Percentiles rank a stretch among this genome's conserved stretches.
Conservation (phyloP, 1,140 invertebrate genomes). For the Drosophila subobscura region DNA sequence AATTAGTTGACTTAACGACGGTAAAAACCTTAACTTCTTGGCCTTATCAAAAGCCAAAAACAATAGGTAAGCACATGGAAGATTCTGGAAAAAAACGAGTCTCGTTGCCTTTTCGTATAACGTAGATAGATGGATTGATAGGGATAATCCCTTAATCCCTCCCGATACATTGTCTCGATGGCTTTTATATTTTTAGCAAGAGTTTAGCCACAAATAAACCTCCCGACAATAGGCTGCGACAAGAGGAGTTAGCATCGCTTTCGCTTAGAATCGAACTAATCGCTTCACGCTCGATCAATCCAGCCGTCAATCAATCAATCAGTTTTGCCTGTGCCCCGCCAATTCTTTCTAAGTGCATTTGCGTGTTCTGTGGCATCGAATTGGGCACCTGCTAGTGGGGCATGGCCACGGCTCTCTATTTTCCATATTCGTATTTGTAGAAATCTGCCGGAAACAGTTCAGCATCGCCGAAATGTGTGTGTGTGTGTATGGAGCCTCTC, state of each 20-base stretch:
- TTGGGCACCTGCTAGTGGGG: conserved; percentile 13
- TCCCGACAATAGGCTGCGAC: background rate
- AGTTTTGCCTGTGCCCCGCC: conserved; percentile 17
- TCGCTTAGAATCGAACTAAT: conserved; percentile 37
- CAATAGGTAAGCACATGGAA: no score
- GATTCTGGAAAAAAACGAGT: no score
- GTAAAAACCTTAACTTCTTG: background rate
- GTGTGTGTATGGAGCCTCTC: background rate
- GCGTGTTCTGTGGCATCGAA: conserved; percentile 48
- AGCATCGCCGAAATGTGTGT: no score
- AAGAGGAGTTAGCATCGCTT: conserved; percentile 30
- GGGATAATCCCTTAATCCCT: no score
- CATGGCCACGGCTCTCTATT: no score
- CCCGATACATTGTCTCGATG: no score
- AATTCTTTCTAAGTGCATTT: conserved; percentile 66
- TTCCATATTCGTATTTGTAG: no score
- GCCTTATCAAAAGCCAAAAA: no score
- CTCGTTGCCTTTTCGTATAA: no score
- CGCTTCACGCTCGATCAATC: conserved; percentile 12
- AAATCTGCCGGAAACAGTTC: background rate
- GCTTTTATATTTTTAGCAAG: background rate
- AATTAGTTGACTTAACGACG: background rate
- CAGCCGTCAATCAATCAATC: conserved; percentile 54
- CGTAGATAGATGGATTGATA: no score
- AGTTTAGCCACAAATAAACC: background rate